A percentile compares a stretch with the other conserved stretches of the same genome.
Evolutionary conservation across 2,888 invertebrate species (phyloP).

Genomic region (Dicranocentrus wangi): DNA sequence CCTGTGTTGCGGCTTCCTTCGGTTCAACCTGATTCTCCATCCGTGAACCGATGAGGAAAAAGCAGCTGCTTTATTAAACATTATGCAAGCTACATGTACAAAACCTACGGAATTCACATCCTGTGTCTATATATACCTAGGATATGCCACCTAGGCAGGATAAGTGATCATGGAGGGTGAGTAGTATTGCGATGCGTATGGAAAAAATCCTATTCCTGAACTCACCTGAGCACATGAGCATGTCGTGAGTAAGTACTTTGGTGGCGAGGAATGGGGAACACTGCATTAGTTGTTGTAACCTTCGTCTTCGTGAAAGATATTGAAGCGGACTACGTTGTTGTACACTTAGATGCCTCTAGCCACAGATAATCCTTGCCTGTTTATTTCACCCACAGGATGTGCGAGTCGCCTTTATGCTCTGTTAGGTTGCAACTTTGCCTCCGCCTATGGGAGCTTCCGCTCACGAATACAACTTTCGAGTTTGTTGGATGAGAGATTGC

Average conservation of each 20-base stretch:
- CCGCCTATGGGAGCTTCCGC: slow-evolving; percentile 59
- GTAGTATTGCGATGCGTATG: slow-evolving; percentile 24
- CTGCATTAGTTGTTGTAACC: no score
- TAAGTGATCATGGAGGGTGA: background rate
- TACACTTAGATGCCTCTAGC: no score
- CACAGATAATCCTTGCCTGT: background rate
- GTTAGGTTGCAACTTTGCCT: slow-evolving; percentile 54
- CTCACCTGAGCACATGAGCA: slow-evolving; percentile 62
- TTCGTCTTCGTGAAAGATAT: slow-evolving; percentile 26
- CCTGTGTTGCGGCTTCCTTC: slow-evolving; percentile 39
- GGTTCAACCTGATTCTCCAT: slow-evolving; percentile 46
- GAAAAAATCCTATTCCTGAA: slow-evolving; percentile 29
- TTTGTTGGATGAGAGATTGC: background rate
- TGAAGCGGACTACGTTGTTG: background rate
- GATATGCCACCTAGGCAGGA: no score
- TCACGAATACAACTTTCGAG: slow-evolving; percentile 11
- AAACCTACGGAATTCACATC: slow-evolving; percentile 24
- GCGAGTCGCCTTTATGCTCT: slow-evolving; percentile 55
- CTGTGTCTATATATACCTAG: slow-evolving; percentile 37
- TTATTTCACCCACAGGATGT: slow-evolving; percentile 44
- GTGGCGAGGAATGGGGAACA: background rate
- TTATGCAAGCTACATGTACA: slow-evolving; percentile 21
- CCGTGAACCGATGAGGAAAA: slow-evolving; percentile 40
- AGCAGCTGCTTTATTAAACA: slow-evolving; percentile 59
- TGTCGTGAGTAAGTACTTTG: background rate